Conservation (phyloP, 2,113 vertebrate genomes). For the Macrotis lagotis region DNA sequence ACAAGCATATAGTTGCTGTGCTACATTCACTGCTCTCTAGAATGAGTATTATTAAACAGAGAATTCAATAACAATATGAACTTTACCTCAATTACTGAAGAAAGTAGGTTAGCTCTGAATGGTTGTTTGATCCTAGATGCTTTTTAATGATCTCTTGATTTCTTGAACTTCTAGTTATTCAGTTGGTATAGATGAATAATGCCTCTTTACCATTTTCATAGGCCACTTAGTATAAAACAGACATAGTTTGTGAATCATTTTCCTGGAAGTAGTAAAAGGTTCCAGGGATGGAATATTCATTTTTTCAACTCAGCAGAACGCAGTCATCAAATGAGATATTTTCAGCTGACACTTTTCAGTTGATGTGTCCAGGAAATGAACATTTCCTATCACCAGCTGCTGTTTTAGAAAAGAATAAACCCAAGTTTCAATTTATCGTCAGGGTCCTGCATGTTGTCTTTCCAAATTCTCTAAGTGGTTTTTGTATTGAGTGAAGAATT, state of each 20-base stretch:
- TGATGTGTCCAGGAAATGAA: slow-evolving; percentile 20
- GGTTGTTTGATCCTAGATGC: slow-evolving; percentile 96
- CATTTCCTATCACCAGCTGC: slow-evolving; percentile 20
- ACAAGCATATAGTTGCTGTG: no score
- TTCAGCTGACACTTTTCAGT: neutral
- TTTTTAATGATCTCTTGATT: slow-evolving; percentile 91
- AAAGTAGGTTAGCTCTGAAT: slow-evolving; percentile 89
- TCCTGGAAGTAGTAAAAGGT: neutral
- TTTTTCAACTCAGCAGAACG: neutral
- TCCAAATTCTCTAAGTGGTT: slow-evolving; percentile 40
- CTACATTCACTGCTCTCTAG: accelerated
- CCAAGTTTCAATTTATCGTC: neutral
- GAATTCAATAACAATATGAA: accelerated
- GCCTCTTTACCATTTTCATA: slow-evolving; percentile 67
- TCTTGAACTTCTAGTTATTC: slow-evolving; percentile 74
- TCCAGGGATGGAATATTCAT: neutral
- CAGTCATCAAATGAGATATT: neutral
- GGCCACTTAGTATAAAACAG: slow-evolving; percentile 53
- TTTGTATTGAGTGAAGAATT: neutral
- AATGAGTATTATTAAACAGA: accelerated
- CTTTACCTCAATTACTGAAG: slow-evolving; percentile 86
- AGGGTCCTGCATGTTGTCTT: neutral
- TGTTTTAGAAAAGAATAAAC: slow-evolving; percentile 43
- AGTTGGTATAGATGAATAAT: slow-evolving; percentile 78
- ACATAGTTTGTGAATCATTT: slow-evolving; percentile 52